Evolutionary conservation across 2,113 vertebrate genomes (phyloP).

Genomic region (Aphyosemion australe): DNA sequence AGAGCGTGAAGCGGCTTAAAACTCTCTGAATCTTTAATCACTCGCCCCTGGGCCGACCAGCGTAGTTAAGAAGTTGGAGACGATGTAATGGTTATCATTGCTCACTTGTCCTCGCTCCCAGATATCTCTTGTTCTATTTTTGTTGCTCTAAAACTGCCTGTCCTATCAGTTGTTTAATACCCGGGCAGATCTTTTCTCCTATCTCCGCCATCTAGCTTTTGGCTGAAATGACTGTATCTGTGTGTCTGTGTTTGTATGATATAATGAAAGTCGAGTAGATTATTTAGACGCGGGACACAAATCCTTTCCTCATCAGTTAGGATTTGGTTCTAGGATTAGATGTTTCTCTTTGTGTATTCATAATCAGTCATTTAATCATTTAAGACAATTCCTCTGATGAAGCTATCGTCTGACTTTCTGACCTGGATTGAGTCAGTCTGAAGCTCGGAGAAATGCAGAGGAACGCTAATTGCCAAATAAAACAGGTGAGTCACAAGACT

Average conservation of each 20-base stretch:
- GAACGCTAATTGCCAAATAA: too few relatives aligned
- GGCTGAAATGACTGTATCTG: background rate
- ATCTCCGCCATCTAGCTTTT: slow-evolving; percentile 23
- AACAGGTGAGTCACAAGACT: too few relatives aligned
- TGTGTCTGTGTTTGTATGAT: slow-evolving; percentile 21
- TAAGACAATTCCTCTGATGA: slow-evolving; percentile 54
- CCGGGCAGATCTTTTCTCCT: slow-evolving; percentile 44
- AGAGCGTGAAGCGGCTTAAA: slow-evolving; percentile 63
- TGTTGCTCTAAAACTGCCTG: slow-evolving; percentile 52
- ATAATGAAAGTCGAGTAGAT: slow-evolving; percentile 54
- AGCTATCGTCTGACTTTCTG: slow-evolving; percentile 42
- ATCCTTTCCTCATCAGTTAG: slow-evolving; percentile 52
- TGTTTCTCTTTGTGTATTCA: slow-evolving; percentile 71
- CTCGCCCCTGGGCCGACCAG: slow-evolving; percentile 67
- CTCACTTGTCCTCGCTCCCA: slow-evolving; percentile 65
- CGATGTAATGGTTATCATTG: slow-evolving; percentile 56
- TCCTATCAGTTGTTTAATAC: slow-evolving; percentile 58
- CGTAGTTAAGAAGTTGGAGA: slow-evolving; percentile 64
- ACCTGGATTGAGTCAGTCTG: slow-evolving; percentile 14
- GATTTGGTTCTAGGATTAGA: too few relatives aligned
- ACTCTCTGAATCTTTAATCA: slow-evolving; percentile 77
- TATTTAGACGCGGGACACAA: slow-evolving; percentile 47
- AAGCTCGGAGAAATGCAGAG: too few relatives aligned
- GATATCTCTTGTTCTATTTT: slow-evolving; percentile 69
- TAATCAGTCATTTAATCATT: slow-evolving; percentile 70